These are phyloP conservation scores for Lepidocyrtoides sp. DNA, from an alignment of 2,888 invertebrate species.

Conservation along the genomic window DNA sequence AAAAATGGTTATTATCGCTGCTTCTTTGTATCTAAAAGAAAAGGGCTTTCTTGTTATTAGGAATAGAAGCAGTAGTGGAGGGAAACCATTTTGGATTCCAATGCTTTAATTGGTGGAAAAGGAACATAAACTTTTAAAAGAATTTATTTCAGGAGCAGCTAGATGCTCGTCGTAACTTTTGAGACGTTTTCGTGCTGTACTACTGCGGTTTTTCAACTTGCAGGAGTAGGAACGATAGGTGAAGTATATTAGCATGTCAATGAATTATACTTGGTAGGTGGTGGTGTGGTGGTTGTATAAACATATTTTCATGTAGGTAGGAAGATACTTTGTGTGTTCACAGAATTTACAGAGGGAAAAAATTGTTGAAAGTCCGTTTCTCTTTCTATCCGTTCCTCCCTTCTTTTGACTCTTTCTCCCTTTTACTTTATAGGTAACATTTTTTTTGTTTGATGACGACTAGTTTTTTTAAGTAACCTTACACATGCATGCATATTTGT, in stretches of 20 bases:
- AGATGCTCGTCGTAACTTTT: background rate
- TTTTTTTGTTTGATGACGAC: constrained; percentile 4
- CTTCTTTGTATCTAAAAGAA: background rate
- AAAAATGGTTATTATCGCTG: background rate
- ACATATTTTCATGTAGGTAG: background rate
- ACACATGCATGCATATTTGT: too few species aligned
- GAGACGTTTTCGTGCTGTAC: too few species aligned
- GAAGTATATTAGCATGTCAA: constrained; percentile 33
- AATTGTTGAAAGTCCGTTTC: background rate
- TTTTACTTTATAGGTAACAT: too few species aligned
- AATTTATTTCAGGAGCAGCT: background rate
- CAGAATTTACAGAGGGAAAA: constrained; percentile 30
- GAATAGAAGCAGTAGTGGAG: background rate
- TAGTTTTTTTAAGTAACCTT: too few species aligned
- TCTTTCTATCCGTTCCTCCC: background rate
- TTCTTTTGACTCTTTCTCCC: too few species aligned
- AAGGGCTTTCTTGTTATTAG: background rate
- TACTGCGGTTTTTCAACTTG: constrained; percentile 27
- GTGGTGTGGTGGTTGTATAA: too few species aligned
- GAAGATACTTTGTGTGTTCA: background rate
- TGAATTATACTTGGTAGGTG: constrained; percentile 7
- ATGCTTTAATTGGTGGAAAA: constrained; percentile 34
- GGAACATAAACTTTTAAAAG: constrained; percentile 23
- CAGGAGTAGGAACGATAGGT: background rate
- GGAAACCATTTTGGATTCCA: background rate